Base-by-base conservation (phyloP, 1,140 invertebrate species). In the Manduca sexta region DNA sequence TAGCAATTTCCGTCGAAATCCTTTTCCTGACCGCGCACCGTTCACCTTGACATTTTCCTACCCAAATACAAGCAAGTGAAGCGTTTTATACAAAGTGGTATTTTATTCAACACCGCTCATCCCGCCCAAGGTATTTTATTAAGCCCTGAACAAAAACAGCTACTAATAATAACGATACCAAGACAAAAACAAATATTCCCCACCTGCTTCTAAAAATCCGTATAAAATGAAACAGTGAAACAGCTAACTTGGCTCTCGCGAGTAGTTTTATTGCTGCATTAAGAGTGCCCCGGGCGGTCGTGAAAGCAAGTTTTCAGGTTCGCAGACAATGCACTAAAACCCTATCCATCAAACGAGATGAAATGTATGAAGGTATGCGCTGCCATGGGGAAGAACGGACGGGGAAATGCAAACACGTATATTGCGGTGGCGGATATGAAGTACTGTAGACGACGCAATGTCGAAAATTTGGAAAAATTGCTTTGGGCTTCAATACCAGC, bases 331-430 rank as follows among this genome's bases (percentile, higher is more conserved):
- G 66, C 63, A 65, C 54, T 64, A 48, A 53, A 45, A 39, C 49
- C 58, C 60, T 49, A 67, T 70, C 70, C 64, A 73, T 78, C 74
- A 74, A 51, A 41, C 35, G 44, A 57, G 55, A 69, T 64, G 60
- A 67, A 72, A 69, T 50, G 61, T 69, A 58, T 69, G 52, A 42
- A 49, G 47, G 43, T 33, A 44, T 41, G 31, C 39, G 51, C 37
- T 33, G 30, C 10, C 31, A 16, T 35, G 15, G 33, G n/a, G 33
- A 10, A n/a, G n/a, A n/a, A 43, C 41, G 29, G 33, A 39, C 35
- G 35, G 38, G 45, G 49, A 51, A 62, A 58, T 56, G 50, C 45
- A 61, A 53, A 65, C 57, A 58, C 49, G 49, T 49, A 54, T 49
- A 50, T 21, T 26, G 21, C 21, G 21, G 21, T 26, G 21, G 21